A percentile compares a stretch with the other conserved stretches of the same genome.
Conservation (phyloP, 2,888 invertebrate species). For the Anticlea derivata region DNA sequence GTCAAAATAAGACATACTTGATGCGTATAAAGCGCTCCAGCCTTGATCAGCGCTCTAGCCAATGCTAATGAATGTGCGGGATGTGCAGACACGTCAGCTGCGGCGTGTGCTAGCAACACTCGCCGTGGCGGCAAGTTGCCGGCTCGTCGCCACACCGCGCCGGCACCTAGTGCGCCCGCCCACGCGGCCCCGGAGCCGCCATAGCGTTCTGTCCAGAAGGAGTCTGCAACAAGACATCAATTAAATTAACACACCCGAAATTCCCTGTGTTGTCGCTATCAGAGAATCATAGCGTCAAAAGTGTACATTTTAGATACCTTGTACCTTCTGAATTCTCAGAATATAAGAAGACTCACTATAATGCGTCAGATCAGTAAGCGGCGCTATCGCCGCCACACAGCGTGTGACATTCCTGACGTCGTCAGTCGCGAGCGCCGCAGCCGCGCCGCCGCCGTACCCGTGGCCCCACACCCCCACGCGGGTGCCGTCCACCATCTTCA, state of each 20-base stretch:
- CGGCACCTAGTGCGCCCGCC: constrained; percentile 88
- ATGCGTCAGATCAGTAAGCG: constrained; percentile 92
- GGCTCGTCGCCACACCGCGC: constrained; percentile 91
- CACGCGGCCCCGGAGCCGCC: constrained; percentile 91
- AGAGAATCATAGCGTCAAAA: too few species aligned
- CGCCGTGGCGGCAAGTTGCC: constrained; percentile 86
- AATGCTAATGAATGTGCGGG: constrained; percentile 94
- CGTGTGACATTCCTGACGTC: constrained; percentile 90
- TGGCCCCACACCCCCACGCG: constrained; percentile 93
- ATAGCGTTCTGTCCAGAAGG: constrained; percentile 95
- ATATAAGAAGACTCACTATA: constrained; percentile 83
- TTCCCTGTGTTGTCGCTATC: too few species aligned
- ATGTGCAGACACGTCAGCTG: constrained; percentile 93
- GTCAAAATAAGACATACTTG: too few species aligned
- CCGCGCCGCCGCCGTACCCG: constrained; percentile 95
- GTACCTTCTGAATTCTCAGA: too few species aligned
- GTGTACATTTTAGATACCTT: too few species aligned
- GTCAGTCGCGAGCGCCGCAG: constrained; percentile 90
- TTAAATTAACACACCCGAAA: background rate
- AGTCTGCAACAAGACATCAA: constrained; percentile 58
- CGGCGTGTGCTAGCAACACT: constrained; percentile 90
- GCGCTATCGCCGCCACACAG: constrained; percentile 94
- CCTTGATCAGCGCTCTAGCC: constrained; percentile 91
- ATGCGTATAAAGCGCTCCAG: constrained; percentile 90
- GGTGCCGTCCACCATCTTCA: constrained; percentile 91